Evolutionary conservation across 1,140 invertebrate genomes (phyloP), one percentile per base, ranked within the genome.

Genomic region (Achroia grisella): DNA sequence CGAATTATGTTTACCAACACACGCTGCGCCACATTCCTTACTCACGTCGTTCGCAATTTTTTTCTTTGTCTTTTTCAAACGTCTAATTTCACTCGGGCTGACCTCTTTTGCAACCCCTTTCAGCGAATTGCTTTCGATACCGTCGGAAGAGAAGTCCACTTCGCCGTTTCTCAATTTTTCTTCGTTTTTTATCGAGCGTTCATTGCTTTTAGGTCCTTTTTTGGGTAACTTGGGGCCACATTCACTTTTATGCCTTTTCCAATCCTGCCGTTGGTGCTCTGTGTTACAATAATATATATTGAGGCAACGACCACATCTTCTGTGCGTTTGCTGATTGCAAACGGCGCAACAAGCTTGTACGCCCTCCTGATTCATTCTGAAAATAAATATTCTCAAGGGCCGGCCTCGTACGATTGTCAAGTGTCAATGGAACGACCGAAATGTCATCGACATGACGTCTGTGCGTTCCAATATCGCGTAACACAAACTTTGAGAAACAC

Each of bases 231-330:
- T 84, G 10, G 70, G 69, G 48, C 63, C 60, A 63, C 89, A 89
- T 37, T 87, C 81, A 57, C 72, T 74, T 78, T 91, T 93, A 70
- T 95, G 94, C 44, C 84, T 82, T 55, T 90, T 90, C 93, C 93
- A 95, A 59, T 95, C 91, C 48, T 88, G 68, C 43, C 88, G 89
- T 80, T 95, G 94, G 71, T 95, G 94, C 52, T 92, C 91, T 62
- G 90, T 92, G 33, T 89, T 91, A 77, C 94, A 95, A 78, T 95
- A 95, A 82, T 90, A 91, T 47, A 89, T 88, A 47, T 71, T 82
- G 58, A 91, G 90, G 82, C 94, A 95, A 46, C 90, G 88, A 52
- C 89, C 89, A 80, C 94, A 95, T 52, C 93, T 56, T 90, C 91
- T 86, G 55, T 94, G 81, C 62, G 92, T 91, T 51, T 92, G 88